Base-by-base conservation (phyloP, 2,888 invertebrate genomes). In the Lasioglossum vierecki region DNA sequence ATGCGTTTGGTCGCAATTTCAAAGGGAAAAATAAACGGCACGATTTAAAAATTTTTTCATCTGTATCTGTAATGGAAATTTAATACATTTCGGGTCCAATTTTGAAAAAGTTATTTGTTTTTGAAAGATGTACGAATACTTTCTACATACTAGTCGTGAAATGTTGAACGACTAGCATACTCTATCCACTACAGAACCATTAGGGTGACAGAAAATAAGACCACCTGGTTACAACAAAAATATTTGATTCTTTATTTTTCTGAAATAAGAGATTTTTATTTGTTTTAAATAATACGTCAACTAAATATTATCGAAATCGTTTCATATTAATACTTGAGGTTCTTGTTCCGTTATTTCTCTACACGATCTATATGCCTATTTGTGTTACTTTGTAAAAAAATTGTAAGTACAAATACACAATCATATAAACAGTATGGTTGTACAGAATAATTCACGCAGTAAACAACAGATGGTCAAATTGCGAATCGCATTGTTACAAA, bases 231-330 rank as follows among this genome's bases (percentile, higher is more conserved):
- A 84, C 60, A 80, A 89, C 85, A 88, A 93, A 93, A 92, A 91
- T 91, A 89, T 85, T 92, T 92, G 92, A 57, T 57, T 57, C 57
- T 57, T 57, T 84, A 79, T 86, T 79, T 88, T 82, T 93, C 93
- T 93, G 93, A 93, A 93, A 93, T 92, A 78, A 92, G 92, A 93
- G 88, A 90, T 87, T 92, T 44, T 84, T 87, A 89, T 93, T 92
- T 91, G 91, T 89, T 86, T 88, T 82, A 86, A 83, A 74, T 84
- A 76, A 74, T 68, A 76, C 82, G 63, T 49, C 57, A 89, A 83
- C 81, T 86, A 87, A 88, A 82, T 84, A 78, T 87, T 60, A 79
- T 72, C 77, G 72, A 75, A 73, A 73, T 85, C 80, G 73, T 77
- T 88, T 86, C 63, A 53, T 83, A 82, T 88, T 80, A 81, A 88